Conservation (phyloP, 2,797 vertebrate genomes). For the Syndactyla subalaris region DNA sequence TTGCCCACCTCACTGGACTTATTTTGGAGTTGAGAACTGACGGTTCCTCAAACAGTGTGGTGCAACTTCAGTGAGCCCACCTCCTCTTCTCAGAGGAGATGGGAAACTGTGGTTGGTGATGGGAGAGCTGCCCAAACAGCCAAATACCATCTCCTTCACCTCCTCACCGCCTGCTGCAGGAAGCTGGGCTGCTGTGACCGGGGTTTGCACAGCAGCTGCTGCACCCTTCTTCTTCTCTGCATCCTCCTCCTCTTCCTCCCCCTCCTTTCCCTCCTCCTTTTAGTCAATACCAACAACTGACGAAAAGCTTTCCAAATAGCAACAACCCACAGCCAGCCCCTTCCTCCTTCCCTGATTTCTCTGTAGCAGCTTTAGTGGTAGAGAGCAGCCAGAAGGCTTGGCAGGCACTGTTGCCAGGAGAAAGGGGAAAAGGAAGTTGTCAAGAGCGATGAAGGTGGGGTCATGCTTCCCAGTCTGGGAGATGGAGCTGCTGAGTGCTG, state of each 20-base stretch:
- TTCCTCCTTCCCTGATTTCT: neutral
- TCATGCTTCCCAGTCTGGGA: neutral
- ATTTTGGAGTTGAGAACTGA: neutral
- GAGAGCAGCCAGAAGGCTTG: neutral
- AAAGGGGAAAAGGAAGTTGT: neutral
- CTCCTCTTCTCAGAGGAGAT: neutral
- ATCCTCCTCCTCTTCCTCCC: neutral
- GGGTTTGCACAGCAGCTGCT: neutral
- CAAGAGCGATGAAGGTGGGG: neutral
- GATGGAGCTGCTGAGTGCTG: neutral
- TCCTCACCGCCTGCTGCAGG: fast-evolving
- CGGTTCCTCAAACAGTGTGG: fast-evolving
- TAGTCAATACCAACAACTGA: neutral
- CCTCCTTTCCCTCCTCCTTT: neutral
- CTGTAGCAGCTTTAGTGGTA: neutral
- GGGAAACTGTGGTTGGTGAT: neutral
- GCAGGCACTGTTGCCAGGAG: neutral
- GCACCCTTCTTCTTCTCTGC: neutral
- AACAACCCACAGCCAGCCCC: fast-evolving
- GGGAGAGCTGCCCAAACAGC: neutral
- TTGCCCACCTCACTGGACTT: neutral
- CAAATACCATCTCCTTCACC: fast-evolving
- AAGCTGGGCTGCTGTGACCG: fast-evolving
- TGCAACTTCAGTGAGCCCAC: neutral
- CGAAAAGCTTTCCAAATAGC: neutral